These are phyloP conservation scores for Tympanoctomys barrerae DNA, from an alignment of 2,797 vertebrate genomes.

Conservation along the genomic window DNA sequence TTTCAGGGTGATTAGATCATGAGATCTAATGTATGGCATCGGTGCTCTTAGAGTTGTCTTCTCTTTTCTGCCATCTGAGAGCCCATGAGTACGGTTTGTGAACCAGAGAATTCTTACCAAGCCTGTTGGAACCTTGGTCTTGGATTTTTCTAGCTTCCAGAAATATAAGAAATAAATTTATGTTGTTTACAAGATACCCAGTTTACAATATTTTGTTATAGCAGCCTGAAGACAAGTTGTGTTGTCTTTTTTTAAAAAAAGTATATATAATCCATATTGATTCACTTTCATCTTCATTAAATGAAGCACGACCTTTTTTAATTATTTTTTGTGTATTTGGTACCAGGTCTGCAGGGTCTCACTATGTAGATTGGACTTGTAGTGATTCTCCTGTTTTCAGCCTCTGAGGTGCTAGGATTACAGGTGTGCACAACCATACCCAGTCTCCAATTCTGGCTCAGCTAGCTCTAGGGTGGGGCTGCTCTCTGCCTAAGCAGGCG, in stretches of 20 bases:
- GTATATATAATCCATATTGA: neutral
- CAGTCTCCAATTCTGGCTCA: too few relatives aligned
- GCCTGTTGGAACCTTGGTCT: neutral
- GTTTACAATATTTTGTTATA: neutral
- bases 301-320: neutral
- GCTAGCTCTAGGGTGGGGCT: too few relatives aligned
- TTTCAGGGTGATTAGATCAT: neutral
- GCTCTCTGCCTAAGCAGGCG: too few relatives aligned
- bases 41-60: neutral
- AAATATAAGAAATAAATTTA: neutral
- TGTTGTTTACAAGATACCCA: neutral
- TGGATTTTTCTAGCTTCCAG: neutral
- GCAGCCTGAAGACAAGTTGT: neutral
- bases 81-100: neutral
- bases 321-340: too few relatives aligned
- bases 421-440: too few relatives aligned
- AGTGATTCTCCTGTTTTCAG: too few relatives aligned
- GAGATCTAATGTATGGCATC: neutral
- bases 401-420: too few relatives aligned
- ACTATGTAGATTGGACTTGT: too few relatives aligned
- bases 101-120: neutral
- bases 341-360: too few relatives aligned
- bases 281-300: constrained; percentile 51
- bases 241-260: neutral
- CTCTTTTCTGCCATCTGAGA: neutral